These are phyloP conservation scores for Leptosomus discolor DNA, from an alignment of 2,113 vertebrate genomes.

Conservation along the genomic window DNA sequence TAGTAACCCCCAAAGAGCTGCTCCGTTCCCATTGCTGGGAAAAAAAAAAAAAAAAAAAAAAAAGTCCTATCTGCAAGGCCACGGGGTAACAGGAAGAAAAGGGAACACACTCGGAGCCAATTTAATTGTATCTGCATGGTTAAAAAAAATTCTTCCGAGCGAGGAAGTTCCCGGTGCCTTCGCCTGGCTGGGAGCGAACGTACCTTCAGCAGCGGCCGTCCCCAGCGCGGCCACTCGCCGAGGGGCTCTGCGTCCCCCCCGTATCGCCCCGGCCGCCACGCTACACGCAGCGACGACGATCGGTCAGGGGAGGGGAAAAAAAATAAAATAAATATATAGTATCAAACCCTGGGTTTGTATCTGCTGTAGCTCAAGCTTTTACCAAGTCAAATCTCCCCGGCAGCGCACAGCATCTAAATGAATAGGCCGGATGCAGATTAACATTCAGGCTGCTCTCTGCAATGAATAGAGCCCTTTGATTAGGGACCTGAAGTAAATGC, in stretches of 20 bases:
- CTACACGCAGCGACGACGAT: neutral
- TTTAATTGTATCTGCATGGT: slow-evolving; percentile 38
- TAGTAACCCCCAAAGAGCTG: slow-evolving; percentile 39
- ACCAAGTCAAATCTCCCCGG: slow-evolving; percentile 74
- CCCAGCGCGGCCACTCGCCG: neutral
- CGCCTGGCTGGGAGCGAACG: neutral
- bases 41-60: neutral
- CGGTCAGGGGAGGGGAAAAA: neutral
- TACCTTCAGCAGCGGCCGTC: slow-evolving; percentile 29
- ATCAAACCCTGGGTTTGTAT: slow-evolving; percentile 42
- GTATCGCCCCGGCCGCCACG: neutral
- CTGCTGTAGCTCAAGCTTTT: slow-evolving; percentile 72
- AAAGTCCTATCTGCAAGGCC: slow-evolving; percentile 55
- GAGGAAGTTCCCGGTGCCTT: slow-evolving; percentile 25
- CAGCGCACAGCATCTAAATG: slow-evolving; percentile 79
- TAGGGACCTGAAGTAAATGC: slow-evolving; percentile 76
- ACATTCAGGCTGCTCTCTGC: slow-evolving; percentile 76
- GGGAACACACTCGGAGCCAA: slow-evolving; percentile 33
- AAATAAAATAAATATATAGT: neutral
- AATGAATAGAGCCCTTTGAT: slow-evolving; percentile 85
- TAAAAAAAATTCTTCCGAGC: neutral
- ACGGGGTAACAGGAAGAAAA: slow-evolving; percentile 60
- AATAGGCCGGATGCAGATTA: slow-evolving; percentile 81
- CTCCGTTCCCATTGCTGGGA: slow-evolving; percentile 31
- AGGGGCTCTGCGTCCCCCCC: neutral